phyloP scores from a whole-genome alignment of 1,140 invertebrate species.

The Tetramorium simillimum region DNA sequence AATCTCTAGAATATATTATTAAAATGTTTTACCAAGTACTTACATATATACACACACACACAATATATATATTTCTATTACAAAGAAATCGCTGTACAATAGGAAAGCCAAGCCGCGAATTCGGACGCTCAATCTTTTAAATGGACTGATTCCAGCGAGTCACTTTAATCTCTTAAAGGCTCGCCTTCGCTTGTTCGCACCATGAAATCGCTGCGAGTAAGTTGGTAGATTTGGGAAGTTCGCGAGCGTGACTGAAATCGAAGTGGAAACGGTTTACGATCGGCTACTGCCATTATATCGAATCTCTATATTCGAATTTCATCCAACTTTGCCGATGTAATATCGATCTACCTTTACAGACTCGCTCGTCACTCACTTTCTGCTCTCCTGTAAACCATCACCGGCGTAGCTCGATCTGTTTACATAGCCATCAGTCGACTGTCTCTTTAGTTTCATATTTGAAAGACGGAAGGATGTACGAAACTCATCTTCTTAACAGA shows the following conservation, averaged over 20 bases:
- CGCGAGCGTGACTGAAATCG: conserved; percentile 64
- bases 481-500: not conserved
- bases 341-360: conserved; percentile 46
- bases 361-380: conserved; percentile 15
- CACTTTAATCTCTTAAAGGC: conserved; percentile 64
- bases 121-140: conserved; percentile 54
- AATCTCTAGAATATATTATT: not conserved
- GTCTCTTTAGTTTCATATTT: not conserved
- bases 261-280: conserved; percentile 67
- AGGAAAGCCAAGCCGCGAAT: conserved; percentile 4
- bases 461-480: not conserved
- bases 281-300: conserved; percentile 62
- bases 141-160: conserved; percentile 30
- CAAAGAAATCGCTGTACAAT: conserved; percentile 15
- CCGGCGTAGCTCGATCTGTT: conserved; percentile 3
- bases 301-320: conserved; percentile 62
- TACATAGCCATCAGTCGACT: not conserved
- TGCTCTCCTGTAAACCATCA: conserved; percentile 27
- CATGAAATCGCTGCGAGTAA: conserved; percentile 48
- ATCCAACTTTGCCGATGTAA: conserved; percentile 54
- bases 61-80: not conserved
- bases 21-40: not conserved
- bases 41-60: not conserved
- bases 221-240: conserved; percentile 59
- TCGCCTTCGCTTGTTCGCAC: conserved; percentile 37